Conservation (phyloP, 2,113 vertebrate genomes). For the Ramphastos sulfuratus region DNA sequence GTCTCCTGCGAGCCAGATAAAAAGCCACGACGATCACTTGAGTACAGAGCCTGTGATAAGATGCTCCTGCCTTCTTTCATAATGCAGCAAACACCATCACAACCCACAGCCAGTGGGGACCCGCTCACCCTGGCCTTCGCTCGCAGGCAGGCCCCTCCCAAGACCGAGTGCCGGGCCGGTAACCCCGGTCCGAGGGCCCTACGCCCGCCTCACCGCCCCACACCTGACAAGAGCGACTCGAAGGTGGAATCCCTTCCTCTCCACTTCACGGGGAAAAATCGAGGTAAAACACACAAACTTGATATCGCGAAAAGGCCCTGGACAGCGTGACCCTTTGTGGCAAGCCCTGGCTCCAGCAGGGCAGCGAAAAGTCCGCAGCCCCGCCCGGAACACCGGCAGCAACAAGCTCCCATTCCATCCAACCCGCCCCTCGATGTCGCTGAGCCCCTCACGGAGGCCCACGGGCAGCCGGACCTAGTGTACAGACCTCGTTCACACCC, state of each 20-base stretch:
- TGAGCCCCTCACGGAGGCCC: neutral
- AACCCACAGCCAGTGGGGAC: accelerated
- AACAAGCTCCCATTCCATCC: accelerated
- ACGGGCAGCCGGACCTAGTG: neutral
- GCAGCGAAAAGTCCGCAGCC: neutral
- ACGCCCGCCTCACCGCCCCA: neutral
- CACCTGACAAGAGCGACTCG: accelerated
- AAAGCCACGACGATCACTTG: neutral
- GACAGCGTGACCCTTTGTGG: neutral
- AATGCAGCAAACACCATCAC: neutral
- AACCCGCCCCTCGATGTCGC: neutral
- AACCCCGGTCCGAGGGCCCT: too few species aligned
- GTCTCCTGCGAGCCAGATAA: accelerated
- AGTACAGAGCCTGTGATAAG: neutral
- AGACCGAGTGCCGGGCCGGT: accelerated
- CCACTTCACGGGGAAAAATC: accelerated
- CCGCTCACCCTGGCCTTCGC: neutral
- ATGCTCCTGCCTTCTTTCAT: neutral
- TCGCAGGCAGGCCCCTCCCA: neutral
- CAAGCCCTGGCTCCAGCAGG: neutral
- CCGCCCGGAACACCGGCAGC: neutral
- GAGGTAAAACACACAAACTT: neutral
- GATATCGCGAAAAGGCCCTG: neutral
- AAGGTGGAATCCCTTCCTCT: accelerated
- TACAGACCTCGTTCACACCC: neutral